Base-by-base conservation (phyloP, 2,888 invertebrate species). In the Caenorhabditis sinica region DNA sequence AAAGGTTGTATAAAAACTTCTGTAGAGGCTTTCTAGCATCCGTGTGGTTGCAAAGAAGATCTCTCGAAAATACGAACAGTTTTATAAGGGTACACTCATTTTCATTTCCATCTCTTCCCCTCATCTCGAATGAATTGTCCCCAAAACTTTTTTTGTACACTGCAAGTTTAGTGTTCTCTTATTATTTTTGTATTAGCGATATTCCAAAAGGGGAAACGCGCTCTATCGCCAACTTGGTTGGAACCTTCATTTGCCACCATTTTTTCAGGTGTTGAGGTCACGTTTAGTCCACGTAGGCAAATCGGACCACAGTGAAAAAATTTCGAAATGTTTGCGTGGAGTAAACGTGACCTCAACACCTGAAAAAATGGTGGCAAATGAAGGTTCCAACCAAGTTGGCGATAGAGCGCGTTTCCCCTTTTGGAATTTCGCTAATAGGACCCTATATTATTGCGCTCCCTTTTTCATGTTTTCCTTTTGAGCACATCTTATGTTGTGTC, bases 11-110 rank as follows among this genome's bases (percentile, higher is more conserved):
- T 30, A 71, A 77, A 71, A 51, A 56, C 56, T 68, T 53, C 61
- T 69, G 71, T 36, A 69, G 69, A 77, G 61, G 13, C 33, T 69
- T 63, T 43, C 69, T 30, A 43, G 51, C 61, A 33, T 20, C 77
- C 60, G 36, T 9, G 28, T 33, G 77, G 69, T n/a, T 69, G 58
- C 51, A 4, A 33, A 49, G 51, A 61, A 17, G 61, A 61, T 71
- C 77, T 71, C 77, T 63, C 77, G 61, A 68, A 61, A 75, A 65
- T 17, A 49, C 43, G 66, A 75, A 66, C 20, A 75, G 72, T 72
- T 72, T 72, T 72, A 72, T 60, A 72, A 60, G 72, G 72, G 72
- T 72, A 33, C 58, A 60, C 28, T 43, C 58, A 71, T 71, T 60
- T 61, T 60, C 72, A 49, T 40, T 58, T 72, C 60, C 45, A 49